Conservation (phyloP, 2,113 vertebrate genomes). For the Indicator maculatus region DNA sequence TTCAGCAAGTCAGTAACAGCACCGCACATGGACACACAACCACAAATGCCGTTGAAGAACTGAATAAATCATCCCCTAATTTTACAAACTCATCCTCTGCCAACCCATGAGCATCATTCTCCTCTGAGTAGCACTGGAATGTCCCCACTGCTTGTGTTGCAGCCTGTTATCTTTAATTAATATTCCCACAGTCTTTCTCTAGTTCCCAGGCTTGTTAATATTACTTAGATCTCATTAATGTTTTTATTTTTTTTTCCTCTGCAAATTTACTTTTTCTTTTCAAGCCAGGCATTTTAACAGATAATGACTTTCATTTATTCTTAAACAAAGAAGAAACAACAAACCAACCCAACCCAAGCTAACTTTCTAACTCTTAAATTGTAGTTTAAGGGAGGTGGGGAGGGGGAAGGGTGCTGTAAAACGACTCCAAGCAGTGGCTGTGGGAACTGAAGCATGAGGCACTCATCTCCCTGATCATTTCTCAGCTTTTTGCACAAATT, state of each 20-base stretch:
- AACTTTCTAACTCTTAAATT: background rate
- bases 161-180: conserved; percentile 7
- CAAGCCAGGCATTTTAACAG: background rate
- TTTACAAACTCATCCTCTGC: background rate
- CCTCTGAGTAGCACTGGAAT: background rate
- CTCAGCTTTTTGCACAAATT: background rate
- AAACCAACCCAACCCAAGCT: background rate
- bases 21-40: fast-evolving
- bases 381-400: background rate
- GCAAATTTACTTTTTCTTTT: background rate
- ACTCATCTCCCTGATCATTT: background rate
- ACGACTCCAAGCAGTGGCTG: background rate
- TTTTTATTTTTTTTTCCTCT: conserved; percentile 1
- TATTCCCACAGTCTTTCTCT: background rate
- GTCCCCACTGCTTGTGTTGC: background rate
- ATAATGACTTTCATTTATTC: conserved; percentile 3
- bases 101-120: background rate
- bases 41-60: background rate
- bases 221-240: conserved; percentile 37
- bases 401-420: background rate
- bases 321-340: background rate
- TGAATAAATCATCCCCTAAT: background rate
- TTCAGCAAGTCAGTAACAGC: background rate
- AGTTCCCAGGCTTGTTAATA: conserved; percentile 1
- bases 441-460: background rate